Evolutionary conservation across 2,113 vertebrate species (phyloP).

Genomic region (Crotalus tigris): DNA sequence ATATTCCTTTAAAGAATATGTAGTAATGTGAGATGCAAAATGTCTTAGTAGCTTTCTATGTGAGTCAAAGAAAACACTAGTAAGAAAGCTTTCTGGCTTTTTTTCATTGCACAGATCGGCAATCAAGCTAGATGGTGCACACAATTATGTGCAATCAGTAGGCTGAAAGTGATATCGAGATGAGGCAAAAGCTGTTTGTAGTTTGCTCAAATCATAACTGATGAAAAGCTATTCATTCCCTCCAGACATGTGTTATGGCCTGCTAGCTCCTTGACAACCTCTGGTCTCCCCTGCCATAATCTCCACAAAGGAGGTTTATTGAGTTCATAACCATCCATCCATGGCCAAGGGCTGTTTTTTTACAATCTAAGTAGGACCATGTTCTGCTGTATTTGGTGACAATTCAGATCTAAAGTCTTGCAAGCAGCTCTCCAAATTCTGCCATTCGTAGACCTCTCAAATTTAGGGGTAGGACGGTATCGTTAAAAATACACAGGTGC

Average conservation of each 20-base stretch:
- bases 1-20: not conserved
- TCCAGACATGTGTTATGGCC: not conserved
- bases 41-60: not conserved
- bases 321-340: not conserved
- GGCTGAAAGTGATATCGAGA: not conserved
- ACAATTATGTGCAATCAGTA: not conserved
- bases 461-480: not conserved
- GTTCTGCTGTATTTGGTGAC: not conserved
- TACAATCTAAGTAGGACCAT: not conserved
- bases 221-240: not conserved
- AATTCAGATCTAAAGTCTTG: not conserved
- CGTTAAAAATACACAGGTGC: not conserved
- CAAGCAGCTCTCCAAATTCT: not conserved
- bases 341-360: not conserved
- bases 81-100: not conserved
- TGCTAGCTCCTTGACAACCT: not conserved
- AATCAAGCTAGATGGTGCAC: not conserved
- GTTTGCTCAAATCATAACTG: not conserved
- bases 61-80: not conserved
- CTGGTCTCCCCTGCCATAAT: not conserved
- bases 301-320: not conserved
- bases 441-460: not conserved
- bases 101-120: not conserved
- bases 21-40: not conserved
- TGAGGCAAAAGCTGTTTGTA: not conserved